phyloP scores from a whole-genome alignment of 2,113 vertebrate species.

The Hippocampus guttulatus region DNA sequence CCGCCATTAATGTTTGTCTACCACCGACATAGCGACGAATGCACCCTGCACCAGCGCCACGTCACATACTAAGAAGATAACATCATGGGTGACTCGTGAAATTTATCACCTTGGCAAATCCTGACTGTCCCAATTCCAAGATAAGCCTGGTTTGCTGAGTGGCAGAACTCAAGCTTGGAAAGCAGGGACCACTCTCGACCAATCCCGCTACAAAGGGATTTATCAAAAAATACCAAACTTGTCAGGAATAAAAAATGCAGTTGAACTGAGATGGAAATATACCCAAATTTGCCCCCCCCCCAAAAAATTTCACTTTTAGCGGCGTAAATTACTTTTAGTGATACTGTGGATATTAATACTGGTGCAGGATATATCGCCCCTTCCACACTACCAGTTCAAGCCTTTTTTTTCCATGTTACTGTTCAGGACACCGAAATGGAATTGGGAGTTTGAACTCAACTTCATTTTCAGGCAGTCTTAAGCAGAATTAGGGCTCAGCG shows the following conservation, averaged over 20 bases:
- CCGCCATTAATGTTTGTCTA: background rate
- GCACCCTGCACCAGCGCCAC: background rate
- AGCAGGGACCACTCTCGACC: background rate
- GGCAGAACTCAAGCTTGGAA: background rate
- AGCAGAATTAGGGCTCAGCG: no score
- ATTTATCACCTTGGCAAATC: constrained; percentile 1
- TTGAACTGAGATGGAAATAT: no score
- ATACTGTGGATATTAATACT: no score
- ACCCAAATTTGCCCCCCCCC: no score
- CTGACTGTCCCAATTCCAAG: background rate
- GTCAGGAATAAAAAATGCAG: no score
- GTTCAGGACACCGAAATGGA: no score
- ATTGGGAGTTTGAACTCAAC: no score
- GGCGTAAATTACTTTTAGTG: no score
- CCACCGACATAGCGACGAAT: background rate
- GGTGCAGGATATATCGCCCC: background rate
- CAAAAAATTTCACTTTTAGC: no score
- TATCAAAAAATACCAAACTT: no score
- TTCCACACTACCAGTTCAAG: background rate
- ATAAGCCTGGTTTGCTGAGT: background rate
- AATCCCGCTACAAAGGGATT: background rate
- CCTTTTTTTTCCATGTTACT: no score
- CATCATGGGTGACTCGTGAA: background rate
- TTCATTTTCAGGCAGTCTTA: no score
- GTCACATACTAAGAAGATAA: background rate